These are phyloP conservation scores for Drosophila ercepeae DNA, from an alignment of 1,140 invertebrate species.

Conservation along the genomic window DNA sequence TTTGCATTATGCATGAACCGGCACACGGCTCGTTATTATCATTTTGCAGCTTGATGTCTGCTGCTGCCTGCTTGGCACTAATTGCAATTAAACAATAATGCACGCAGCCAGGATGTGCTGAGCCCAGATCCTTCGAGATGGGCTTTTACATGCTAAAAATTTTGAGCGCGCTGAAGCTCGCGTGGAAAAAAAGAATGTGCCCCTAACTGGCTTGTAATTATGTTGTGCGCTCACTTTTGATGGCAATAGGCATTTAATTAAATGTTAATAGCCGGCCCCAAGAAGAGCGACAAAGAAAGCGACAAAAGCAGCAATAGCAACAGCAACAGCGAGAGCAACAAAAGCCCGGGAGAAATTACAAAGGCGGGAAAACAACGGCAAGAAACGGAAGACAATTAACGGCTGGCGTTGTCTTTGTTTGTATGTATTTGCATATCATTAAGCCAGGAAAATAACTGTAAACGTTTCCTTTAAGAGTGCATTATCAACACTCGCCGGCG, in stretches of 20 bases:
- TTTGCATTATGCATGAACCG: conserved; percentile 75
- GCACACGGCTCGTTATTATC: conserved; percentile 61
- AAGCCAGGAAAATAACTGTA: conserved; percentile 59
- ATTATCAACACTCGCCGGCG: conserved; percentile 64
- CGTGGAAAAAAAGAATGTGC: conserved; percentile 53
- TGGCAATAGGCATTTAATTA: conserved; percentile 78
- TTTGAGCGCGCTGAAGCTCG: conserved; percentile 49
- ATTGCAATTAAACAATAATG: conserved; percentile 64
- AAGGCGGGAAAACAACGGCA: conserved; percentile 23
- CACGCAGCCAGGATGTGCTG: conserved; percentile 4
- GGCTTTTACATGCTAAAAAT: background rate
- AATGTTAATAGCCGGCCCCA: conserved; percentile 66
- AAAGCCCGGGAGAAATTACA: background rate
- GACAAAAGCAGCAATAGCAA: background rate
- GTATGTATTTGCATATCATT: conserved; percentile 78
- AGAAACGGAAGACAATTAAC: conserved; percentile 64
- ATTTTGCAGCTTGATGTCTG: conserved; percentile 31
- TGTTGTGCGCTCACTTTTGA: conserved; percentile 63
- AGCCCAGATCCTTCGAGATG: background rate
- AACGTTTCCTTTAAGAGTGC: conserved; percentile 57
- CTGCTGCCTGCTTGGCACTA: conserved; percentile 39
- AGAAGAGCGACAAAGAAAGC: conserved; percentile 29
- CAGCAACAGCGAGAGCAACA: background rate
- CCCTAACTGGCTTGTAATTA: conserved; percentile 75
- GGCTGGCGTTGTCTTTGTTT: conserved; percentile 59